These are phyloP conservation scores for Lepisosteus oculatus DNA, from an alignment of 2,113 vertebrate genomes.

Conservation along the genomic window DNA sequence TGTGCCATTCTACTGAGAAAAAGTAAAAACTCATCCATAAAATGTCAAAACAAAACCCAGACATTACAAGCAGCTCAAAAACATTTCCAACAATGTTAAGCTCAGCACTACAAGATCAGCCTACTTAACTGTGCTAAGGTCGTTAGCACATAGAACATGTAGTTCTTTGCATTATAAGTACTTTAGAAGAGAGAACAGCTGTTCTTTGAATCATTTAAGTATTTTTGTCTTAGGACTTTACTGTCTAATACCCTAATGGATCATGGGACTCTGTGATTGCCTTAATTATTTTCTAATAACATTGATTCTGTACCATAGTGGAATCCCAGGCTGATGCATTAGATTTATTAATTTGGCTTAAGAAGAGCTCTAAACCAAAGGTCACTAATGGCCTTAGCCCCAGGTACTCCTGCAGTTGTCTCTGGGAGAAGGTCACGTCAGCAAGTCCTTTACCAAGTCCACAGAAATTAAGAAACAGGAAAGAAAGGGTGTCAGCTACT, in stretches of 20 bases:
- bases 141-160: slow-evolving; percentile 53
- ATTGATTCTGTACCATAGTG: slow-evolving; percentile 23
- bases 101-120: slow-evolving; percentile 53
- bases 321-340: slow-evolving; percentile 18
- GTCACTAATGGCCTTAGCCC: not conserved
- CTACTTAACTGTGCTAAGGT: slow-evolving; percentile 58
- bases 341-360: slow-evolving; percentile 8
- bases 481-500: not conserved
- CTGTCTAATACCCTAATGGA: slow-evolving; percentile 32
- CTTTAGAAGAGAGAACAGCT: slow-evolving; percentile 57
- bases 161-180: slow-evolving; percentile 44
- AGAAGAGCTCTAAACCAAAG: too few relatives aligned
- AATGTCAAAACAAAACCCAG: slow-evolving; percentile 17
- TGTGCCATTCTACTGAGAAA: too few relatives aligned
- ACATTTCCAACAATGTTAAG: slow-evolving; percentile 57
- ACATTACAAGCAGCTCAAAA: slow-evolving; percentile 50
- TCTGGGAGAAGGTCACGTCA: not conserved
- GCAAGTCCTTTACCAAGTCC: not conserved
- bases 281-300: slow-evolving; percentile 36
- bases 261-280: slow-evolving; percentile 34
- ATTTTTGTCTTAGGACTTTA: slow-evolving; percentile 38
- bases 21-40: too few relatives aligned
- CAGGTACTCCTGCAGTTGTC: not conserved
- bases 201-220: slow-evolving; percentile 46
- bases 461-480: not conserved